A percentile compares a stretch with the other conserved stretches of the same genome.
These are phyloP conservation scores for Polyploca ridens DNA, from an alignment of 2,888 invertebrate species.

Conservation along the genomic window DNA sequence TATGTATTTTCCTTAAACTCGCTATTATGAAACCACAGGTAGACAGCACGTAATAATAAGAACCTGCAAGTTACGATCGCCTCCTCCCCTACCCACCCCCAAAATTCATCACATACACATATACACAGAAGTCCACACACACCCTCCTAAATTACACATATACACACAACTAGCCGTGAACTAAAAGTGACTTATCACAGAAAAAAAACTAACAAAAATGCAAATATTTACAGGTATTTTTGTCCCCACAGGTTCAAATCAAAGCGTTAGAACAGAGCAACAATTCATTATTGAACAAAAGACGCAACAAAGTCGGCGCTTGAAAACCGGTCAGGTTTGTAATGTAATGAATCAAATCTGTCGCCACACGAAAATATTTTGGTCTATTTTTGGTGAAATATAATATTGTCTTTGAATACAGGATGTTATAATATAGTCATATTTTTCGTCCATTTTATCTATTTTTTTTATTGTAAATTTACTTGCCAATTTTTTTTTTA, in stretches of 20 bases:
- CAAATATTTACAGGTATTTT: conserved; percentile 14
- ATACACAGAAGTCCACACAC: no score
- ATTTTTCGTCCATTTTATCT: not conserved
- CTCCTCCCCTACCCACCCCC: no score
- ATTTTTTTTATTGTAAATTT: not conserved
- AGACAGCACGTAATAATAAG: no score
- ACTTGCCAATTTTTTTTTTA: not conserved
- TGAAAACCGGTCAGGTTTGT: conserved; percentile 40
- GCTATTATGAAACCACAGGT: no score
- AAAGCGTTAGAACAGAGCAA: conserved; percentile 97
- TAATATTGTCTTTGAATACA: not conserved
- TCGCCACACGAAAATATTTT: not conserved
- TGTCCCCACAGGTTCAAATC: conserved; percentile 89
- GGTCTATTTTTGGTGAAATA: not conserved
- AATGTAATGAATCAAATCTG: not conserved
- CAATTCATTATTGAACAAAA: conserved; percentile 95
- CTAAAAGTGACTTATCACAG: not conserved
- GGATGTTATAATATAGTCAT: not conserved
- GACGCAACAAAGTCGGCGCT: conserved; percentile 86
- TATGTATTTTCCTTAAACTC: no score
- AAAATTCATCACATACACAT: no score
- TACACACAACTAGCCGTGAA: no score
- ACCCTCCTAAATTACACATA: no score
- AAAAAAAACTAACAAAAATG: not conserved
- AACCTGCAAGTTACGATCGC: no score